These are phyloP conservation scores for Dinothrombium tinctorium DNA, from an alignment of 1,140 invertebrate genomes.

Conservation along the genomic window DNA sequence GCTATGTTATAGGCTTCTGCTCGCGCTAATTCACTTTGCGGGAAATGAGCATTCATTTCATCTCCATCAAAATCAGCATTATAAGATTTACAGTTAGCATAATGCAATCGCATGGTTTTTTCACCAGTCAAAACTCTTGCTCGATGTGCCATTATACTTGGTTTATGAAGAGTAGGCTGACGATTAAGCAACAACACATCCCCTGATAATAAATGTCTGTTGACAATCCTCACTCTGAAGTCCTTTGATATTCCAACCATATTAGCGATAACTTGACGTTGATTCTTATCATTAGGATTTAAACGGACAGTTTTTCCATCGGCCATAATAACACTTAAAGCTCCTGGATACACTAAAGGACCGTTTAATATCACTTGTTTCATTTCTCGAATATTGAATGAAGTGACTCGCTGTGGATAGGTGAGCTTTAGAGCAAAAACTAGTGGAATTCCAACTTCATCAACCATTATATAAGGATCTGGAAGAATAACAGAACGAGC, in stretches of 20 bases:
- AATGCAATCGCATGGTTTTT: slow-evolving; percentile 85
- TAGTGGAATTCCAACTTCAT: slow-evolving; percentile 93
- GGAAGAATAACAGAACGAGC: slow-evolving; percentile 94
- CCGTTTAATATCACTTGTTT: slow-evolving; percentile 69
- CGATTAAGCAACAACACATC: slow-evolving; percentile 87
- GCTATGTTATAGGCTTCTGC: slow-evolving; percentile 41
- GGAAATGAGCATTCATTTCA: slow-evolving; percentile 97
- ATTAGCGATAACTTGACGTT: slow-evolving; percentile 40
- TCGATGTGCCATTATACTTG: slow-evolving; percentile 91
- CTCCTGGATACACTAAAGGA: slow-evolving; percentile 68
- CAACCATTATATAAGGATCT: slow-evolving; percentile 82
- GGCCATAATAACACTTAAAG: slow-evolving; percentile 54
- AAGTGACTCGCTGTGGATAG: slow-evolving; percentile 73
- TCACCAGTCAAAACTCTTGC: slow-evolving; percentile 72
- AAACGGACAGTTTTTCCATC: slow-evolving; percentile 38
- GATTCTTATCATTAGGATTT: slow-evolving; percentile 19
- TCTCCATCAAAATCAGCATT: slow-evolving; percentile 99
- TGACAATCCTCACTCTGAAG: slow-evolving; percentile 33
- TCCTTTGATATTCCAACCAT: slow-evolving; percentile 9
- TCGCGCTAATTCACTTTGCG: slow-evolving; percentile 73
- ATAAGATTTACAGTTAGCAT: slow-evolving; percentile 96
- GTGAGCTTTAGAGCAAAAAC: slow-evolving; percentile 78
- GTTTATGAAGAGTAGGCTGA: slow-evolving; percentile 88
- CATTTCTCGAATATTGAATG: slow-evolving; percentile 65
- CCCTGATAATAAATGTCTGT: slow-evolving; percentile 78